Evolutionary conservation across 1,140 invertebrate genomes (phyloP).

Genomic region (Reticulitermes speratus): DNA sequence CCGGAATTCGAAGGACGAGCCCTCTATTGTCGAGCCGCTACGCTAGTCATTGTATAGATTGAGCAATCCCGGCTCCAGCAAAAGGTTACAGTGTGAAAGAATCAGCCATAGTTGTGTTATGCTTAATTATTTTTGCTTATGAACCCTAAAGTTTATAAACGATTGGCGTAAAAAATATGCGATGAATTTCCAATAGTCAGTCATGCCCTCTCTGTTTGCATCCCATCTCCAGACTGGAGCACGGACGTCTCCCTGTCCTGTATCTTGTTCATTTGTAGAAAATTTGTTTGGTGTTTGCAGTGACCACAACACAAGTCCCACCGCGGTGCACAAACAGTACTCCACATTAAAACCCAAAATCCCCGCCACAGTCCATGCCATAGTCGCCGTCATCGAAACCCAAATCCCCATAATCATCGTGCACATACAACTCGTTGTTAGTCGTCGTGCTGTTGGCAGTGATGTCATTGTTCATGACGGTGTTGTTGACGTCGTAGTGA

Average conservation of each 20-base stretch:
- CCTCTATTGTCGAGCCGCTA: too few relatives aligned
- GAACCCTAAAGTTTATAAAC: not conserved
- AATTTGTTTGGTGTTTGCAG: not conserved
- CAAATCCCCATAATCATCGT: constrained; percentile 34
- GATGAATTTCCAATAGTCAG: not conserved
- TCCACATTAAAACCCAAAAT: constrained; percentile 33
- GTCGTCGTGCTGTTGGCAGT: constrained; percentile 5
- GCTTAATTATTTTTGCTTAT: not conserved
- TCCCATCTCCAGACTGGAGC: too few relatives aligned
- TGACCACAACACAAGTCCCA: too few relatives aligned
- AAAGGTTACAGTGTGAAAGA: not conserved
- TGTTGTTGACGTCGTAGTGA: constrained; percentile 35
- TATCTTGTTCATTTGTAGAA: not conserved
- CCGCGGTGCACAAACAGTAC: too few relatives aligned
- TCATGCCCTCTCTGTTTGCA: not conserved
- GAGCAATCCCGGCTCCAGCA: too few relatives aligned
- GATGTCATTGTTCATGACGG: constrained; percentile 29
- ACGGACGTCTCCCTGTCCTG: too few relatives aligned
- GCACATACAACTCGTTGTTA: constrained; percentile 27
- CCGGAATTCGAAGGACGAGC: too few relatives aligned
- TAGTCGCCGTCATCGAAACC: constrained; percentile 36
- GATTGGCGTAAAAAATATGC: not conserved
- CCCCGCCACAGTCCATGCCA: constrained; percentile 36
- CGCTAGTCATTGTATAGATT: too few relatives aligned
- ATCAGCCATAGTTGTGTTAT: not conserved